Percentiles rank a stretch among this genome's conserved stretches.
phyloP scores from a whole-genome alignment of 2,888 invertebrate species.

The Embidobia sp. region DNA sequence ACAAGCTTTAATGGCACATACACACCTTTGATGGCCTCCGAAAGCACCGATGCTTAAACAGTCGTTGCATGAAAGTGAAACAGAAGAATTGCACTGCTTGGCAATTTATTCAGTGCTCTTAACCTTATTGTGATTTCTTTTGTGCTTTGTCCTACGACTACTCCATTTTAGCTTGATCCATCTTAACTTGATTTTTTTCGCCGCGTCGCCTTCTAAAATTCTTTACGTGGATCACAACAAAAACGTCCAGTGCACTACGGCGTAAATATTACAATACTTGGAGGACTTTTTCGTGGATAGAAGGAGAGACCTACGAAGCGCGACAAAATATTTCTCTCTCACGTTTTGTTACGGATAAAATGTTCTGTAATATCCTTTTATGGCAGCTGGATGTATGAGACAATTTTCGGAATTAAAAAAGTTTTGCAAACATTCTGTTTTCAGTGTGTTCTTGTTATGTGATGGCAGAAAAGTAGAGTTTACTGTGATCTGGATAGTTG shows the following conservation, averaged over 20 bases:
- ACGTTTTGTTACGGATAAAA: not conserved
- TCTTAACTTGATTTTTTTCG: slow-evolving; percentile 10
- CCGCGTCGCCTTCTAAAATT: no score
- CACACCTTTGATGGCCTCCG: slow-evolving; percentile 42
- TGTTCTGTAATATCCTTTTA: not conserved
- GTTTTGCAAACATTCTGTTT: not conserved
- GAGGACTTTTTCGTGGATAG: slow-evolving; percentile 3
- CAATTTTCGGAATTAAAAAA: not conserved
- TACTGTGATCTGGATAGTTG: not conserved
- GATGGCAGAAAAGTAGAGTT: not conserved
- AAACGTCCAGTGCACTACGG: not conserved
- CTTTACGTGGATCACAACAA: not conserved
- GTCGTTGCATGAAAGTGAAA: slow-evolving; percentile 30
- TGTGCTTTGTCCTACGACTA: slow-evolving; percentile 6
- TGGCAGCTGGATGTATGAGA: not conserved
- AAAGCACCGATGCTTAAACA: slow-evolving; percentile 30
- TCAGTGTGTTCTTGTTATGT: not conserved
- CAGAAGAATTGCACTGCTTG: slow-evolving; percentile 33
- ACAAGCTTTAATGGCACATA: slow-evolving; percentile 49
- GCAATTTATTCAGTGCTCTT: slow-evolving; percentile 45
- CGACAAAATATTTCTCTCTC: not conserved
- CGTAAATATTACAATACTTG: slow-evolving; percentile 10
- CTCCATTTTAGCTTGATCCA: slow-evolving; percentile 24
- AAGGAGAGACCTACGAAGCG: not conserved
- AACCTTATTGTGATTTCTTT: slow-evolving; percentile 38